Conservation (phyloP, 2,797 vertebrate genomes). For the Pygocentrus nattereri region DNA sequence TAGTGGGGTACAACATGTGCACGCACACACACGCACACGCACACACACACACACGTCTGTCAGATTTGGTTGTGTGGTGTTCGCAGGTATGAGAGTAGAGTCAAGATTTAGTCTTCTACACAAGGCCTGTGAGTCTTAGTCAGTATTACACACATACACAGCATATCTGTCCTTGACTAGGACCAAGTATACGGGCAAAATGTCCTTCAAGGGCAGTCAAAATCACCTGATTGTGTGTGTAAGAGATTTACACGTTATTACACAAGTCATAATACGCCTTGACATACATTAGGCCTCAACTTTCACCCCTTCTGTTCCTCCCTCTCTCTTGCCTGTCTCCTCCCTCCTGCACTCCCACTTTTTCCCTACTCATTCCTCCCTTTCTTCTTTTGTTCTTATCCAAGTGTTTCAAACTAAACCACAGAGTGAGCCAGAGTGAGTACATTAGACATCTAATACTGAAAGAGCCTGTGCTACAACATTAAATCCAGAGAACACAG, state of each 20-base stretch:
- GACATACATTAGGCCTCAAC: not conserved
- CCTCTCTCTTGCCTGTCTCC: slow-evolving; percentile 1
- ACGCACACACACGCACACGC: slow-evolving; percentile 51
- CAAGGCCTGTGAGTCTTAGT: slow-evolving; percentile 45
- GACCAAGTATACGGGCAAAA: not conserved
- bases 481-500: not conserved
- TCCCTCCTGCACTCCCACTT: not conserved
- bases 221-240: slow-evolving; percentile 21
- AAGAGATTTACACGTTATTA: slow-evolving; percentile 15
- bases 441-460: not conserved
- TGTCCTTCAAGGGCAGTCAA: slow-evolving; percentile 24
- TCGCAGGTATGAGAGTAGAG: slow-evolving; percentile 32
- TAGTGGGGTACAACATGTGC: slow-evolving; percentile 62
- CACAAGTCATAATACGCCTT: slow-evolving; percentile 47
- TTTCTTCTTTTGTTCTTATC: slow-evolving; percentile 10
- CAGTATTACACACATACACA: slow-evolving; percentile 36
- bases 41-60: slow-evolving; percentile 28
- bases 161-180: slow-evolving; percentile 2
- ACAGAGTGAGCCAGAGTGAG: too few species aligned
- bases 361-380: slow-evolving; percentile 23
- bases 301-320: slow-evolving; percentile 8
- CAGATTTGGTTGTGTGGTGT: slow-evolving; percentile 28
- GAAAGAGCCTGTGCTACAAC: slow-evolving; percentile 4
- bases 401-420: too few species aligned
- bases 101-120: slow-evolving; percentile 25